Evolutionary conservation across 2,113 vertebrate genomes (phyloP).

Genomic region (Vanacampus margaritifer): DNA sequence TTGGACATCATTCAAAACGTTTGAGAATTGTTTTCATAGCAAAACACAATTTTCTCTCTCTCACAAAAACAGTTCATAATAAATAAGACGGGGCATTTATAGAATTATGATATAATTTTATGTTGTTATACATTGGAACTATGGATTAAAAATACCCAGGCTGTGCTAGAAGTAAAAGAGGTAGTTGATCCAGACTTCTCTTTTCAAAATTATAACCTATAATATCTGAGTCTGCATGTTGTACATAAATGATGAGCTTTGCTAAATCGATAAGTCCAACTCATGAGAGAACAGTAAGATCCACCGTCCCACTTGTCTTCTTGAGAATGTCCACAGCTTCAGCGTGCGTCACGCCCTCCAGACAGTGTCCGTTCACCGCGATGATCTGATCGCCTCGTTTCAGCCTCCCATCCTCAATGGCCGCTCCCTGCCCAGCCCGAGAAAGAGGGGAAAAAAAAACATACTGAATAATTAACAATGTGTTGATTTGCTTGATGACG

Average conservation of each 20-base stretch:
- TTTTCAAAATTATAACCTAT: background rate
- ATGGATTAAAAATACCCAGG: constrained; percentile 10
- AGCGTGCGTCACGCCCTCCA: constrained; percentile 87
- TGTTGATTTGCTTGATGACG: background rate
- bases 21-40: background rate
- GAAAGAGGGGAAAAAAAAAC: background rate
- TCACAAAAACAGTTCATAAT: background rate
- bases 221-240: background rate
- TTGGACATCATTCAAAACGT: background rate
- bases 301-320: constrained; percentile 84
- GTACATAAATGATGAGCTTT: background rate
- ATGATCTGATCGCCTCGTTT: constrained; percentile 90
- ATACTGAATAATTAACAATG: background rate
- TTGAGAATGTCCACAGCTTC: constrained; percentile 88
- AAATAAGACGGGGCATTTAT: too few relatives aligned
- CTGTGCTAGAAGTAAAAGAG: constrained; percentile 24
- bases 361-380: constrained; percentile 86
- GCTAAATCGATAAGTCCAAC: background rate
- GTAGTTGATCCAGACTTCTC: constrained; percentile 22
- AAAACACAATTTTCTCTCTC: background rate
- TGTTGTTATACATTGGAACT: background rate
- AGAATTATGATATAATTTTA: background rate
- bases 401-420: constrained; percentile 85
- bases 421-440: constrained; percentile 79
- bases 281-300: constrained; percentile 85